These are phyloP conservation scores for Megalops cyprinoides DNA, from an alignment of 2,797 vertebrate species.

Conservation along the genomic window DNA sequence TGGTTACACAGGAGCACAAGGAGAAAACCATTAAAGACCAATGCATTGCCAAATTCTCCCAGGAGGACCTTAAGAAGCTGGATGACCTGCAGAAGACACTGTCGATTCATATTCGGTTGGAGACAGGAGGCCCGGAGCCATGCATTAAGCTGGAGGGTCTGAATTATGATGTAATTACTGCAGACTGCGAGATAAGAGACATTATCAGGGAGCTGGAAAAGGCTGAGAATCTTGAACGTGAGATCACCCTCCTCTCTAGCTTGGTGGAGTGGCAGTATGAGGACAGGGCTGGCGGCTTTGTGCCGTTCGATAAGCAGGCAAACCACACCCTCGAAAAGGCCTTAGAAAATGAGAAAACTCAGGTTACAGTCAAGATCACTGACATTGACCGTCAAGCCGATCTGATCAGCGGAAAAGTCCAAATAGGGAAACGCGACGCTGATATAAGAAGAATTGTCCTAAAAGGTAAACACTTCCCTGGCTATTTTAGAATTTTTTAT, in stretches of 20 bases:
- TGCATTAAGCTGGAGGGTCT: constrained; percentile 62
- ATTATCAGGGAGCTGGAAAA: constrained; percentile 58
- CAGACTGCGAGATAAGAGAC: constrained; percentile 56
- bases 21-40: constrained; percentile 53
- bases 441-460: constrained; percentile 6
- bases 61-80: constrained; percentile 48
- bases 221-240: constrained; percentile 53
- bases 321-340: constrained; percentile 70
- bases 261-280: constrained; percentile 70
- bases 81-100: constrained; percentile 58
- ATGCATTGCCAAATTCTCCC: constrained; percentile 60
- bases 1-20: constrained; percentile 63
- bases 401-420: constrained; percentile 24
- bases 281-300: not conserved
- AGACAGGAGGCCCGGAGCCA: constrained; percentile 38
- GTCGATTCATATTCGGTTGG: constrained; percentile 54
- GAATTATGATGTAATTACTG: constrained; percentile 57
- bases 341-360: not conserved
- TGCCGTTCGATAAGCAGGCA: constrained; percentile 63
- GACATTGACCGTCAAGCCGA: constrained; percentile 54
- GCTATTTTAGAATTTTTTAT: no score
- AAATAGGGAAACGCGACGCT: not conserved
- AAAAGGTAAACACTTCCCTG: constrained; percentile 15
- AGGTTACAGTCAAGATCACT: constrained; percentile 48
- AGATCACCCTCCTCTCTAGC: constrained; percentile 58